Conservation (phyloP, 2,888 invertebrate species). For the Lasioglossum lativentre region DNA sequence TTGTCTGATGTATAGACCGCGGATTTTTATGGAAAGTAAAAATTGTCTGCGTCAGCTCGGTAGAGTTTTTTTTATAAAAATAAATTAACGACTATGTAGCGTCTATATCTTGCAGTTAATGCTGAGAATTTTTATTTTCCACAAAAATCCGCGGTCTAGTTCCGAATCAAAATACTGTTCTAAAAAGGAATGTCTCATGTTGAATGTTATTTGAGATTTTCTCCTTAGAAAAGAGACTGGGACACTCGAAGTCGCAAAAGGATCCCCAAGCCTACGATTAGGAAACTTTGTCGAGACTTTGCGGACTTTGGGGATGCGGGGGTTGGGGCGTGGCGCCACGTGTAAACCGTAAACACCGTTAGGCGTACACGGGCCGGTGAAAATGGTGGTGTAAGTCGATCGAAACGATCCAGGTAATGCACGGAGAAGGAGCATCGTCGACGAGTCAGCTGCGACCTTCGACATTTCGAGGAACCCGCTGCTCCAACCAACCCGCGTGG, state of each 20-base stretch:
- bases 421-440: background rate
- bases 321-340: slow-evolving; percentile 70
- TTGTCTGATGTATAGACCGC: too few species aligned
- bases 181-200: background rate
- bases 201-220: background rate
- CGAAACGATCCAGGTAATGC: slow-evolving; percentile 39
- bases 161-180: background rate
- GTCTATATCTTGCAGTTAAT: too few species aligned
- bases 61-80: too few species aligned
- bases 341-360: slow-evolving; percentile 75
- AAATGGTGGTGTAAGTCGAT: slow-evolving; percentile 43
- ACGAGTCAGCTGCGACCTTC: slow-evolving; percentile 53
- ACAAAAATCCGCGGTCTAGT: background rate
- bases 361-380: slow-evolving; percentile 18
- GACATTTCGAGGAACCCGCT: slow-evolving; percentile 52
- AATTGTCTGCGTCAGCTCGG: too few species aligned
- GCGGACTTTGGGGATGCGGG: slow-evolving; percentile 64
- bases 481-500: slow-evolving; percentile 13
- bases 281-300: slow-evolving; percentile 75
- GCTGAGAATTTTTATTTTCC: background rate
- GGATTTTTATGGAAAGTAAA: too few species aligned
- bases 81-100: too few species aligned
- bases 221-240: slow-evolving; percentile 6
- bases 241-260: slow-evolving; percentile 29
- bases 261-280: slow-evolving; percentile 76